Percentiles rank a stretch among this genome's conserved stretches.
Conservation (phyloP, 2,797 vertebrate genomes). For the Enteromius unitaeniatus region DNA sequence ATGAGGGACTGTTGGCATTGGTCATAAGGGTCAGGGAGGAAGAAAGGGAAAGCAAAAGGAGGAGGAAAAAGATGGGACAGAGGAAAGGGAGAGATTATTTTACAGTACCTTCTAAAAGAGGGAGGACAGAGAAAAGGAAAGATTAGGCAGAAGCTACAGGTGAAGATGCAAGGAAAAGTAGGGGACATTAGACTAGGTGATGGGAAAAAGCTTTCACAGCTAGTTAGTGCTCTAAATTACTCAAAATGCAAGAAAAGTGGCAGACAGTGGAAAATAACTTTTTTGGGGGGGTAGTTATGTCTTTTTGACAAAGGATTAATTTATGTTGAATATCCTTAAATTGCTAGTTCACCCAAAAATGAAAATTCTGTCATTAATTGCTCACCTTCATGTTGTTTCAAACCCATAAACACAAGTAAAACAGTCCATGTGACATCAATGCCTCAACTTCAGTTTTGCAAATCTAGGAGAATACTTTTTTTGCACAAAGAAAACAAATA, state of each 20-base stretch:
- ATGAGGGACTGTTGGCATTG: conserved; percentile 72
- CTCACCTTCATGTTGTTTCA: no score
- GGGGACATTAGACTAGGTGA: background rate
- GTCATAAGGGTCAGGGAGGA: conserved; percentile 52
- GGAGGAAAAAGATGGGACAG: conserved; percentile 46
- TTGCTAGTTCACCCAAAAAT: no score
- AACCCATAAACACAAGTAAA: no score
- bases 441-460: no score
- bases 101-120: conserved; percentile 36
- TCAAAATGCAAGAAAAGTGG: background rate
- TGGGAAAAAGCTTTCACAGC: background rate
- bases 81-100: conserved; percentile 42
- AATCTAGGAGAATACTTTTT: no score
- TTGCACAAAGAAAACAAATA: no score
- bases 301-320: background rate
- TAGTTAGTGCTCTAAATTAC: no score
- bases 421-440: no score
- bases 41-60: conserved; percentile 46
- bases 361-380: no score
- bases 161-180: background rate
- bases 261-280: background rate
- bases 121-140: conserved; percentile 44
- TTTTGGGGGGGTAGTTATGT: background rate
- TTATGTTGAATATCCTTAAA: background rate
- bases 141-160: conserved; percentile 30